phyloP scores from a whole-genome alignment of 1,140 invertebrate species.

The Sitobion miscanthi region DNA sequence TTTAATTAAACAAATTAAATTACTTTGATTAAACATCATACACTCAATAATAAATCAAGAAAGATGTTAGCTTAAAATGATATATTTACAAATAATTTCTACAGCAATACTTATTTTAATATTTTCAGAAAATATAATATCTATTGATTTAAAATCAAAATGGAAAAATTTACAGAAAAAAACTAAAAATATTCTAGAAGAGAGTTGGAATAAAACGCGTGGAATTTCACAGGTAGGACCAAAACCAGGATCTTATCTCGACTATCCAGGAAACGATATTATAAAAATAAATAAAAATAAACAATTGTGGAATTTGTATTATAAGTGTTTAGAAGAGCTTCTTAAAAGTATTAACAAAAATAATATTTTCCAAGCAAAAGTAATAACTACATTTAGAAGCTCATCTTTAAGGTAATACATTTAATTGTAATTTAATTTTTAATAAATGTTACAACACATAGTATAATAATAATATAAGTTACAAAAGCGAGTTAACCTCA shows the following conservation, averaged over 20 bases:
- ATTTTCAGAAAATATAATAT: background rate
- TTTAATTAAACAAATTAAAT: background rate
- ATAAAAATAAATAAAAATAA: constrained; percentile 62
- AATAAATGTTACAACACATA: background rate
- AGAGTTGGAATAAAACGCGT: constrained; percentile 61
- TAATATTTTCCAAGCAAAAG: constrained; percentile 43
- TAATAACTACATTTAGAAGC: constrained; percentile 37
- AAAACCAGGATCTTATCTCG: constrained; percentile 59
- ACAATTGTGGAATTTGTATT: constrained; percentile 66
- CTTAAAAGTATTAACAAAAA: background rate
- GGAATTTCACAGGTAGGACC: constrained; percentile 53
- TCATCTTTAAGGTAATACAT: constrained; percentile 5
- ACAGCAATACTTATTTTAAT: background rate
- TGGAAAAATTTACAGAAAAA: constrained; percentile 3
- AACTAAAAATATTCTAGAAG: constrained; percentile 61
- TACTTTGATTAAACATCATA: background rate
- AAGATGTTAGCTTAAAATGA: background rate
- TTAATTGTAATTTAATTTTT: background rate
- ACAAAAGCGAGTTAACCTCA: no score
- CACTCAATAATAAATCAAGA: background rate
- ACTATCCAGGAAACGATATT: constrained; percentile 64
- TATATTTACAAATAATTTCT: background rate
- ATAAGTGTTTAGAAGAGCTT: constrained; percentile 63
- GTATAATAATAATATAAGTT: background rate
- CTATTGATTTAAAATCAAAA: constrained; percentile 42